These are phyloP conservation scores for Ophioninae sp. DNA, from an alignment of 2,888 invertebrate genomes.

Conservation along the genomic window DNA sequence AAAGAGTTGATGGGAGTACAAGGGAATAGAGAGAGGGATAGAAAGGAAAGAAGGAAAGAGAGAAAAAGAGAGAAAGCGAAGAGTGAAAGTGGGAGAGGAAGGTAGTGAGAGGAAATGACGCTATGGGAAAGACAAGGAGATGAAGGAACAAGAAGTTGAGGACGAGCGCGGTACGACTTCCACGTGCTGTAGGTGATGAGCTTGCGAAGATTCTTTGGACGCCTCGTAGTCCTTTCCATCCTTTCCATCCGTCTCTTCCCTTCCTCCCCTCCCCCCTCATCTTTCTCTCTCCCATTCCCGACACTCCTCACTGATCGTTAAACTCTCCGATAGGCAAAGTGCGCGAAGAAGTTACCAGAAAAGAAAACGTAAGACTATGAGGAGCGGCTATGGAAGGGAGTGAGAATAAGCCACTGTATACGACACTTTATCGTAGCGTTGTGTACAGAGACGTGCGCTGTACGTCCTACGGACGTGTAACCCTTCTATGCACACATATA, in stretches of 20 bases:
- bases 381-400: conserved; percentile 23
- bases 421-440: conserved; percentile 43
- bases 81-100: conserved; percentile 6
- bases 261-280: conserved; percentile 24
- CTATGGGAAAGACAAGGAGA: conserved; percentile 37
- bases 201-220: conserved; percentile 49
- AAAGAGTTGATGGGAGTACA: conserved; percentile 31
- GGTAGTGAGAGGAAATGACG: conserved; percentile 23
- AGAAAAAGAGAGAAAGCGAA: neutral
- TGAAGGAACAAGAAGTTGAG: conserved; percentile 41
- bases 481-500: conserved; percentile 16
- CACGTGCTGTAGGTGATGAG: conserved; percentile 49
- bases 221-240: conserved; percentile 31
- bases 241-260: conserved; percentile 29
- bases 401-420: conserved; percentile 47
- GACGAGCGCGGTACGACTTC: conserved; percentile 55
- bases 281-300: conserved; percentile 13
- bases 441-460: conserved; percentile 44
- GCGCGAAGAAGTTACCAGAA: conserved; percentile 24
- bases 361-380: conserved; percentile 8
- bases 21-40: conserved; percentile 4
- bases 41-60: conserved; percentile 22
- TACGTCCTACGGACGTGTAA: conserved; percentile 48
- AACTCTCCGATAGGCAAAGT: conserved; percentile 53
- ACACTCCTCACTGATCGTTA: conserved; percentile 35